phyloP scores from a whole-genome alignment of 1,140 invertebrate genomes.

The Coboldia fuscipes region DNA sequence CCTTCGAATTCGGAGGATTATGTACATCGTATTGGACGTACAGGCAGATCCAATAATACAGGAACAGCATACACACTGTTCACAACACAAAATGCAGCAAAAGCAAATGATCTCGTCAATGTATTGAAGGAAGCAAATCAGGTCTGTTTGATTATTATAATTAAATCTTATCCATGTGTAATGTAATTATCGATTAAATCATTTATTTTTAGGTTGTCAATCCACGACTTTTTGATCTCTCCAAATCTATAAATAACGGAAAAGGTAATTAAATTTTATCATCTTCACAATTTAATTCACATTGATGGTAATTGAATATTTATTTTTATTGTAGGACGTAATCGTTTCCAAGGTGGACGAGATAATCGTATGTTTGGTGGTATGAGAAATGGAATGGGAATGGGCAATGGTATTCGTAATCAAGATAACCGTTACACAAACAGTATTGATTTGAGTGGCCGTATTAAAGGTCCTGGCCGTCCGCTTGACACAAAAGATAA shows the following conservation, averaged over 20 bases:
- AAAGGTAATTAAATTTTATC: slow-evolving; percentile 7
- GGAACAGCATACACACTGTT: slow-evolving; percentile 99
- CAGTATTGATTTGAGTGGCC: too few relatives aligned
- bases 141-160: slow-evolving; percentile 22
- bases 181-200: background rate
- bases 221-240: slow-evolving; percentile 29
- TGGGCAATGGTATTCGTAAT: background rate
- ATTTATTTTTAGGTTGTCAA: slow-evolving; percentile 25
- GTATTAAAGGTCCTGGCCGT: too few relatives aligned
- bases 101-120: slow-evolving; percentile 78
- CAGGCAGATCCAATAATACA: slow-evolving; percentile 69
- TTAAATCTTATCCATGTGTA: background rate
- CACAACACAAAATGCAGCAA: slow-evolving; percentile 77
- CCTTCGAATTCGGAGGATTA: slow-evolving; percentile 98
- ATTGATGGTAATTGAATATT: background rate
- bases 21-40: slow-evolving; percentile 96
- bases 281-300: slow-evolving; percentile 5
- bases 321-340: too few relatives aligned
- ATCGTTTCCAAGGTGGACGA: background rate
- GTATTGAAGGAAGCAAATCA: slow-evolving; percentile 92
- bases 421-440: too few relatives aligned
- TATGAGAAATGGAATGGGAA: background rate
- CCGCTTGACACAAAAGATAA: too few relatives aligned
- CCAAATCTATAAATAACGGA: slow-evolving; percentile 15
- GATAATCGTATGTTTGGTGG: background rate